Percentiles rank a stretch among this genome's conserved stretches.
phyloP scores from a whole-genome alignment of 2,797 vertebrate species.

The Pipistrellus pipistrellus region DNA sequence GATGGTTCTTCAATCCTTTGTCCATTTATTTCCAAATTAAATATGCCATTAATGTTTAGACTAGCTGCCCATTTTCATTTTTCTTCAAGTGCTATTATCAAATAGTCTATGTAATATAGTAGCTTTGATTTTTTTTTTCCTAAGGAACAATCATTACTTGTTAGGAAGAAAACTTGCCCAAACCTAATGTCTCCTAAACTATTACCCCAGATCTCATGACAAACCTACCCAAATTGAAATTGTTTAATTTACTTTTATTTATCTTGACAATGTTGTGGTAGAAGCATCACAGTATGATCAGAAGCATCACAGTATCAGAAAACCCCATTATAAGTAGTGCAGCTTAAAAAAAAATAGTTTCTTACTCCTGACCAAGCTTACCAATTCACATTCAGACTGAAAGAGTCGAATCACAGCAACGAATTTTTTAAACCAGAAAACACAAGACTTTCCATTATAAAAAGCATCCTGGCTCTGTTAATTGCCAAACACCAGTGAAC shows the following conservation, averaged over 20 bases:
- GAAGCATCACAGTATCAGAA: not conserved
- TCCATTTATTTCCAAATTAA: conserved; percentile 59
- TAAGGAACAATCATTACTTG: conserved; percentile 59
- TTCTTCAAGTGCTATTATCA: conserved; percentile 47
- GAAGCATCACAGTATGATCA: not conserved
- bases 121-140: conserved; percentile 28
- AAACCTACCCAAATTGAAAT: not conserved
- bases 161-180: conserved; percentile 66
- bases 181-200: conserved; percentile 42
- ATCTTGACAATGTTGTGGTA: conserved; percentile 12
- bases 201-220: not conserved
- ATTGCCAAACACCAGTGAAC: conserved; percentile 61
- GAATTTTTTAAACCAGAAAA: conserved; percentile 36
- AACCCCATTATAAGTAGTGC: not conserved
- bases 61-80: conserved; percentile 33
- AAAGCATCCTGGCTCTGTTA: conserved; percentile 66
- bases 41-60: conserved; percentile 68
- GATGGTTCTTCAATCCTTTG: conserved; percentile 13
- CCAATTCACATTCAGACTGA: not conserved
- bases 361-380: not conserved
- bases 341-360: not conserved
- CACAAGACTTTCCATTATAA: not conserved
- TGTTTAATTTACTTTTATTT: conserved; percentile 49
- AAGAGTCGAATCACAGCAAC: not conserved
- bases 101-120: conserved; percentile 34